A percentile compares a stretch with the other conserved stretches of the same genome.
These are phyloP conservation scores for Petaurus breviceps DNA, from an alignment of 2,113 vertebrate species.

Conservation along the genomic window DNA sequence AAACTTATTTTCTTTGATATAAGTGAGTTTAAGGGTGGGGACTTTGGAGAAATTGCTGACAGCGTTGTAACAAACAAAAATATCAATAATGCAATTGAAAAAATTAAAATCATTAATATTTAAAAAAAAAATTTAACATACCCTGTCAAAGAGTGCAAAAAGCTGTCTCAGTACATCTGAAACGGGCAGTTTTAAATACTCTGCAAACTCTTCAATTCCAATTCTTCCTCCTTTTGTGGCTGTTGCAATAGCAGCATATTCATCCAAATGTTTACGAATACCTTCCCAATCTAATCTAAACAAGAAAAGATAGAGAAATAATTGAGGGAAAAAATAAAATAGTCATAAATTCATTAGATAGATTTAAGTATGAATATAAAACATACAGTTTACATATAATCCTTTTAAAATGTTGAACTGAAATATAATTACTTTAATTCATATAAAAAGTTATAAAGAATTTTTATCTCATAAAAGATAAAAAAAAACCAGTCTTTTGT, in stretches of 20 bases:
- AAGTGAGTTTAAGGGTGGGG: not conserved
- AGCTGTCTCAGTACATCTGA: conserved; percentile 90
- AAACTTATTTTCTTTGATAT: not conserved
- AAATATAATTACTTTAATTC: not conserved
- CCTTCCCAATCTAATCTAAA: conserved; percentile 94
- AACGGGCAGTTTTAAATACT: conserved; percentile 93
- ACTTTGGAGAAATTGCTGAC: not conserved
- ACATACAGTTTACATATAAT: not conserved
- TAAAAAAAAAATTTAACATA: conserved; percentile 81
- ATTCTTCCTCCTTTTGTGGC: conserved; percentile 95
- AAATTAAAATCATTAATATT: not conserved
- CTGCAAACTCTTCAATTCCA: conserved; percentile 92
- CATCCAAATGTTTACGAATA: conserved; percentile 91
- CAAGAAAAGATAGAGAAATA: conserved; percentile 28
- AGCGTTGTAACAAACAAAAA: not conserved
- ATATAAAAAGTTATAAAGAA: not conserved
- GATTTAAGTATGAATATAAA: not conserved
- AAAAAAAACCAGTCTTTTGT: not conserved
- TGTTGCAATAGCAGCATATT: conserved; percentile 91
- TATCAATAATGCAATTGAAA: not conserved
- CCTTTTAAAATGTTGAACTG: not conserved
- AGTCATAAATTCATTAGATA: conserved; percentile 4
- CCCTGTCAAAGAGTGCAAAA: conserved; percentile 96
- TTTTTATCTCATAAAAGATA: no score
- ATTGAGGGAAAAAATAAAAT: not conserved